Base-by-base conservation (phyloP, 2,113 vertebrate genomes). In the Telmatochromis brachygnathus region DNA sequence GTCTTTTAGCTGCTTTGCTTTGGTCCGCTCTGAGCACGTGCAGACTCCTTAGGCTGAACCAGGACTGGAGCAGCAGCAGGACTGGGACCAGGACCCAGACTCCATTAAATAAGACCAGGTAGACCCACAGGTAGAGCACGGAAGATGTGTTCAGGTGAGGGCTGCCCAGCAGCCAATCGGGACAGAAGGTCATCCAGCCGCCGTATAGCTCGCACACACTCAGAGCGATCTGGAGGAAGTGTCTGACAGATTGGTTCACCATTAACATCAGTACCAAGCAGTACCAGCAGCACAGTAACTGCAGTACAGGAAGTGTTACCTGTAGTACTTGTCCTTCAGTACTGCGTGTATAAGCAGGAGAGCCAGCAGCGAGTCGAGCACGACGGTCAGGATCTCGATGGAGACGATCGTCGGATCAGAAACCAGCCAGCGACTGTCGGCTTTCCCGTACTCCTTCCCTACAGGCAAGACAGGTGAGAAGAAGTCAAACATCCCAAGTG, bases 391-490 rank as follows among this genome's bases (percentile, higher is more conserved):
- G 21, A 96, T 92, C 91, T 97, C 97, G 73, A 97, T 19, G n/a
- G 96, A 96, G 8, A 97, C 94, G 6, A 98, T 95, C 0, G 92
- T 96, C 2, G 97, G 96, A 70, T 93, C 93, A 23, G 95, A 96
- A 90, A 96, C 58, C 42, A 96, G 91, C 96, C 97, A 97, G 9
- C 97, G 96, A 12, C 91, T 60, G 83, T 97, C 97, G 4, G 97
- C 97, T 94, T 96, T 97, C 26, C 97, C 94, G 68, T 97, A 98
- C 91, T 98, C 97, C 86, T 96, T 97, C 97, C 97, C 97, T 97
- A 83, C 30, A 68, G 58, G 53, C 28, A 45, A 65, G 28, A 85
- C 15, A 33, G 11, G 55, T 21, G 62, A 13, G 33, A 21, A 37
- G 33, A 37, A 39, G 42, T 14, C 37, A 73, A 26, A 73, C 13